phyloP scores from a whole-genome alignment of 2,113 vertebrate genomes.

The Callorhinus ursinus region DNA sequence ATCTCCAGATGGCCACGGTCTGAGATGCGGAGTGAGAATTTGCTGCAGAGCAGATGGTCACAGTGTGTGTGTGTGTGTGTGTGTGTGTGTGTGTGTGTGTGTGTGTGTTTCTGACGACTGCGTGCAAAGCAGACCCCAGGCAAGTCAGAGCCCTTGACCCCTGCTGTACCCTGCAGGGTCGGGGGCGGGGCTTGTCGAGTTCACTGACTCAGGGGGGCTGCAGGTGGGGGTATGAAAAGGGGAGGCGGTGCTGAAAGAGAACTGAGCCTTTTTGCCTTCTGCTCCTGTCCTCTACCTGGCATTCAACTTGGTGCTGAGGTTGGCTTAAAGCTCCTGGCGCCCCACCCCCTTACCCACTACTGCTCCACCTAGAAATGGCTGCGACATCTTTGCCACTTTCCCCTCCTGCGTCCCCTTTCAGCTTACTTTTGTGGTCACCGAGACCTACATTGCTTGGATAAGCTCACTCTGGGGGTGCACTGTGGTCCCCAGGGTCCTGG shows the following conservation, averaged over 20 bases:
- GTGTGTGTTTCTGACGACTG: neutral
- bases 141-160: neutral
- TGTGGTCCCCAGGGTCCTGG: neutral
- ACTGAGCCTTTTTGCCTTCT: neutral
- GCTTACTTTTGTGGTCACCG: neutral
- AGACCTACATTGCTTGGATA: neutral
- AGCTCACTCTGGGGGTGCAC: neutral
- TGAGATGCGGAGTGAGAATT: neutral
- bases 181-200: no score
- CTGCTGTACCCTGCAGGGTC: rapidly evolving
- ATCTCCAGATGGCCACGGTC: neutral
- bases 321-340: neutral
- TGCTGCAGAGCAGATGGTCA: neutral
- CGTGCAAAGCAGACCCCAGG: neutral
- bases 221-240: rapidly evolving
- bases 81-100: neutral
- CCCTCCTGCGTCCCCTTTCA: rapidly evolving
- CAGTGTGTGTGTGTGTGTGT: neutral
- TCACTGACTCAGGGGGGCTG: neutral
- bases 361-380: neutral
- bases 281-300: rapidly evolving
- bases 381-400: no score
- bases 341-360: neutral
- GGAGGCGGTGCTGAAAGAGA: neutral
- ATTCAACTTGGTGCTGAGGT: neutral